Percentiles rank a stretch among this genome's conserved stretches.
Evolutionary conservation across 2,797 vertebrate species (phyloP).

Genomic region (Cheirogaleus major): DNA sequence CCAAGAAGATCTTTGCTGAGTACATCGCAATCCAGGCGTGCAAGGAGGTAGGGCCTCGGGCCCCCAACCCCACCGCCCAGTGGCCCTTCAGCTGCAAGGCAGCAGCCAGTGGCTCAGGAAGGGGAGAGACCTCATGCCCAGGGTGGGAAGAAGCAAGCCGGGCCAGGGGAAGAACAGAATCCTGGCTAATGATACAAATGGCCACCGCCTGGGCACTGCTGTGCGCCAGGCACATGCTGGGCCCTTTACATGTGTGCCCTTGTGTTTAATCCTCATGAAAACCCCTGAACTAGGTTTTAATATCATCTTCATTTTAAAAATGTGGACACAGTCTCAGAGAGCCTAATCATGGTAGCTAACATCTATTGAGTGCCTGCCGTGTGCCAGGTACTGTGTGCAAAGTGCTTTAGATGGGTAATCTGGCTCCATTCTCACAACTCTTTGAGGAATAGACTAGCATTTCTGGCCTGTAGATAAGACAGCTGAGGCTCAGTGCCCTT

Average conservation of each 20-base stretch:
- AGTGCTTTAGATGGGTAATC: neutral
- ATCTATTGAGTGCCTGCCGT: neutral
- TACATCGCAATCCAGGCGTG: conserved; percentile 98
- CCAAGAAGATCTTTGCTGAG: conserved; percentile 97
- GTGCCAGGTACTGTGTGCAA: neutral
- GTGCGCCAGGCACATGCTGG: neutral
- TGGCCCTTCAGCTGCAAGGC: neutral
- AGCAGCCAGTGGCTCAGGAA: neutral
- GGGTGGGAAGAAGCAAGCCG: neutral
- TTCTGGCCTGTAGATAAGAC: rapidly evolving
- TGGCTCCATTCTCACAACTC: neutral
- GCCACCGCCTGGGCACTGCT: neutral
- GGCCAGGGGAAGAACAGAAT: neutral
- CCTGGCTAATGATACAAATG: neutral
- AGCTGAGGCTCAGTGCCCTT: neutral
- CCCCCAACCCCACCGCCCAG: rapidly evolving
- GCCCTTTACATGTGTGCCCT: neutral
- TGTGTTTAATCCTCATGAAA: neutral
- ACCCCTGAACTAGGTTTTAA: neutral
- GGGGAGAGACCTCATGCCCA: neutral
- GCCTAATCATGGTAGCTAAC: rapidly evolving
- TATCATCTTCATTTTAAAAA: neutral
- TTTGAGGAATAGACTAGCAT: neutral
- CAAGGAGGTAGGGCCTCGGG: conserved; percentile 92
- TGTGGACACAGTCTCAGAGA: neutral